A percentile compares a stretch with the other conserved stretches of the same genome.
phyloP scores from a whole-genome alignment of 2,113 vertebrate genomes.

The Mellivora capensis region DNA sequence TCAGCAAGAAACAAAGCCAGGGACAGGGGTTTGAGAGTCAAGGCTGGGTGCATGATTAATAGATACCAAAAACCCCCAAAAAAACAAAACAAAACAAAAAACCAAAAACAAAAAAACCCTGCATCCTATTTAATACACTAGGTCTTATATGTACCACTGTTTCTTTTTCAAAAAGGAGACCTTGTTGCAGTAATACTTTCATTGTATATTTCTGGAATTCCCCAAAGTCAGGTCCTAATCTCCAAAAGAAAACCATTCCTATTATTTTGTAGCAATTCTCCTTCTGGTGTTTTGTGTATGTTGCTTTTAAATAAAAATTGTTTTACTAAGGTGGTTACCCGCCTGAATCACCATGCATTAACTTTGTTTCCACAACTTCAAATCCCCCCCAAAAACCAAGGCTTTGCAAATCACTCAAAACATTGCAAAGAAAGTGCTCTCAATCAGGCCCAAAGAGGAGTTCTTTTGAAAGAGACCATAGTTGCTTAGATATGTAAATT shows the following conservation, averaged over 20 bases:
- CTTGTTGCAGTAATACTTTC: background rate
- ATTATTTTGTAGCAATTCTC: background rate
- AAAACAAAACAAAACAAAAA: too few species aligned
- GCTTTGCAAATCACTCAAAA: background rate
- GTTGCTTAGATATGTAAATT: background rate
- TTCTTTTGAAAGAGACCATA: background rate
- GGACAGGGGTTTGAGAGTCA: background rate
- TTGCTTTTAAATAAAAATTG: slow-evolving; percentile 24
- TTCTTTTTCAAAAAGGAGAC: background rate
- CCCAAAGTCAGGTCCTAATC: background rate
- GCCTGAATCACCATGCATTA: background rate
- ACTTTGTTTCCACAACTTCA: background rate
- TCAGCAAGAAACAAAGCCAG: background rate
- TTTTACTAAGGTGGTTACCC: background rate
- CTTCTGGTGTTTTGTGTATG: background rate
- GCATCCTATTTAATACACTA: background rate
- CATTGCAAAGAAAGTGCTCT: background rate
- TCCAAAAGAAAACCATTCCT: background rate
- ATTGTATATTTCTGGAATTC: background rate
- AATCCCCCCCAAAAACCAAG: background rate
- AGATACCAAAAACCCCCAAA: background rate
- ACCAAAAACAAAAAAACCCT: background rate
- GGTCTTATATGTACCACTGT: background rate
- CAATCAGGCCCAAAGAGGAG: background rate
- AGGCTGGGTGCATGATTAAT: background rate